Percentiles rank a stretch among this genome's conserved stretches.
phyloP scores from a whole-genome alignment of 2,113 vertebrate species.

The Protomyctophum bolini region DNA sequence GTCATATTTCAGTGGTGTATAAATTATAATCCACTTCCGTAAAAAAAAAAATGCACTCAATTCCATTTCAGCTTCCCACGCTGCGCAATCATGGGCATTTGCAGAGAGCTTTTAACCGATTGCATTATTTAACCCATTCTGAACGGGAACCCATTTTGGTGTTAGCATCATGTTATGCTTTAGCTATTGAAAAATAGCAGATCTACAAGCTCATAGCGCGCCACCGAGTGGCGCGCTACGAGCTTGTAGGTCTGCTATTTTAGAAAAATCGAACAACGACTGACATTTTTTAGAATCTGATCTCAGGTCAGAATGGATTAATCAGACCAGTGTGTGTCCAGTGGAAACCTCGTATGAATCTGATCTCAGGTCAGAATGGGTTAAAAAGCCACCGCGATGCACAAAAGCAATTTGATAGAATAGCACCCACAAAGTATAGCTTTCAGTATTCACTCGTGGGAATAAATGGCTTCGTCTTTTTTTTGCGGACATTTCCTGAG shows the following conservation, averaged over 20 bases:
- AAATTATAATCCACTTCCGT: constrained; percentile 69
- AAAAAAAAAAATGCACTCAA: constrained; percentile 63
- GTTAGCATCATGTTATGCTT: too few relatives aligned
- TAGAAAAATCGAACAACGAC: too few relatives aligned
- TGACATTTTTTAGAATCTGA: too few relatives aligned
- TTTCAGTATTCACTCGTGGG: constrained; percentile 64
- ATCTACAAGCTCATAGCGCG: too few relatives aligned
- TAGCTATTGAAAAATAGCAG: too few relatives aligned
- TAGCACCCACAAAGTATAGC: constrained; percentile 72
- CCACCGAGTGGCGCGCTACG: too few relatives aligned
- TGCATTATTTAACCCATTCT: constrained; percentile 81
- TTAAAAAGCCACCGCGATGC: constrained; percentile 75
- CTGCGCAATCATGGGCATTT: constrained; percentile 66
- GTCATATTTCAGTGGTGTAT: constrained; percentile 64
- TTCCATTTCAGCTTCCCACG: constrained; percentile 66
- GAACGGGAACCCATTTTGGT: too few relatives aligned
- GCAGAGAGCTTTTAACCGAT: constrained; percentile 78
- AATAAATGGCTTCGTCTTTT: constrained; percentile 72
- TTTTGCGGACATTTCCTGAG: constrained; percentile 49
- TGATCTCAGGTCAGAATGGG: too few relatives aligned
- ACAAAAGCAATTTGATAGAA: constrained; percentile 80
- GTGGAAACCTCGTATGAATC: too few relatives aligned
- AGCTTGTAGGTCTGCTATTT: too few relatives aligned
- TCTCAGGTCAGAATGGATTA: too few relatives aligned
- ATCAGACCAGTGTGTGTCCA: too few relatives aligned